phyloP scores from a whole-genome alignment of 2,113 vertebrate species.

The Azemiops feae region DNA sequence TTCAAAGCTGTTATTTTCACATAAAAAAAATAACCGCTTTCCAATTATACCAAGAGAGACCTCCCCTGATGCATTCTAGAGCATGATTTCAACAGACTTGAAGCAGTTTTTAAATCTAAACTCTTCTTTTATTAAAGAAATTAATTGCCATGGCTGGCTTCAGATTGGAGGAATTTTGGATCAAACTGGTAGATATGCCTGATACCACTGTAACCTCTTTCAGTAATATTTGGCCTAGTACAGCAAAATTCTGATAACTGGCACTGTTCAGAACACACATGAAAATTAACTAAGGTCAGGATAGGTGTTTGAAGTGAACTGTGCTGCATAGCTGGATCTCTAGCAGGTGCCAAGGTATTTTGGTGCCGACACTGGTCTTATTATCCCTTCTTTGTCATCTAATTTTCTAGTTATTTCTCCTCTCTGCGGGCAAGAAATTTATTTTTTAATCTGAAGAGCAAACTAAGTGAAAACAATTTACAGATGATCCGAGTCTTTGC shows the following conservation, averaged over 20 bases:
- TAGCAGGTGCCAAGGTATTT: not conserved
- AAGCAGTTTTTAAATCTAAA: not conserved
- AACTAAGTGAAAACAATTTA: constrained; percentile 52
- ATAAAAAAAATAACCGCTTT: not conserved
- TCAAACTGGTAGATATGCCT: not conserved
- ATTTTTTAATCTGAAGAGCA: constrained; percentile 40
- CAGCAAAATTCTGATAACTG: not conserved
- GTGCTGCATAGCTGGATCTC: not conserved
- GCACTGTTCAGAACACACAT: not conserved
- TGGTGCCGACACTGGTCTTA: not conserved
- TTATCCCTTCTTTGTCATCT: not conserved
- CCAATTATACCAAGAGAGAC: not conserved
- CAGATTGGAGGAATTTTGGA: not conserved
- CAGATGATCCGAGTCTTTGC: constrained; percentile 55
- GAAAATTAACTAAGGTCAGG: not conserved
- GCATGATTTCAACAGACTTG: not conserved
- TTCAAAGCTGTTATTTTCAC: not conserved
- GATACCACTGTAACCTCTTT: not conserved
- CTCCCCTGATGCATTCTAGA: not conserved
- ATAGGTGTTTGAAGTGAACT: not conserved
- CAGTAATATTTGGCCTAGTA: not conserved
- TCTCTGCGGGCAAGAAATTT: constrained; percentile 23
- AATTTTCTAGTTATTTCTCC: constrained; percentile 29
- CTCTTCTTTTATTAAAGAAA: not conserved
- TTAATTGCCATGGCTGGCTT: not conserved